phyloP scores from a whole-genome alignment of 1,140 invertebrate genomes.

The Rhyacophila brunnea region DNA sequence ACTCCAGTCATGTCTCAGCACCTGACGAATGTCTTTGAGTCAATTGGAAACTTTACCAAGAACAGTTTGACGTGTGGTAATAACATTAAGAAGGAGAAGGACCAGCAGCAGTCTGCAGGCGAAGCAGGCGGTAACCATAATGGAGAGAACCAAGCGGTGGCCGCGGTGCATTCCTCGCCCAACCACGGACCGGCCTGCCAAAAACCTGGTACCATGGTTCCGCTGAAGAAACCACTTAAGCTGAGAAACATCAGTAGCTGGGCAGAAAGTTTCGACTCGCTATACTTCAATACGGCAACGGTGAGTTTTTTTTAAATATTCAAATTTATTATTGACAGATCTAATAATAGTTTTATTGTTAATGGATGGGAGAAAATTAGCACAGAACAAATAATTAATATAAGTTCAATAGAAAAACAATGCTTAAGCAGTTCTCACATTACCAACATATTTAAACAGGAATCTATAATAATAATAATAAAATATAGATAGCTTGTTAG shows the following conservation, averaged over 20 bases:
- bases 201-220: conserved; percentile 36
- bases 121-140: conserved; percentile 40
- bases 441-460: no score
- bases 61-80: conserved; percentile 48
- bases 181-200: conserved; percentile 7
- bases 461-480: no score
- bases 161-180: not conserved
- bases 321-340: no score
- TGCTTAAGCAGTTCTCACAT: no score
- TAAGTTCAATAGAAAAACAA: no score
- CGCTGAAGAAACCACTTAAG: conserved; percentile 51
- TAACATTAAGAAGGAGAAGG: conserved; percentile 44
- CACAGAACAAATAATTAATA: no score
- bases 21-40: conserved; percentile 52
- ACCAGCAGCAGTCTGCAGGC: conserved; percentile 42
- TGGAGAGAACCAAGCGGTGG: conserved; percentile 37
- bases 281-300: conserved; percentile 37
- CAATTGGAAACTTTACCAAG: conserved; percentile 54
- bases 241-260: conserved; percentile 47
- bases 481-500: no score
- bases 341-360: no score
- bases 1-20: conserved; percentile 51
- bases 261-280: conserved; percentile 47
- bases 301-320: no score
- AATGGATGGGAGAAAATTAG: no score